Base-by-base conservation (phyloP, 2,888 invertebrate species). In the Balanococcus diminutus region DNA sequence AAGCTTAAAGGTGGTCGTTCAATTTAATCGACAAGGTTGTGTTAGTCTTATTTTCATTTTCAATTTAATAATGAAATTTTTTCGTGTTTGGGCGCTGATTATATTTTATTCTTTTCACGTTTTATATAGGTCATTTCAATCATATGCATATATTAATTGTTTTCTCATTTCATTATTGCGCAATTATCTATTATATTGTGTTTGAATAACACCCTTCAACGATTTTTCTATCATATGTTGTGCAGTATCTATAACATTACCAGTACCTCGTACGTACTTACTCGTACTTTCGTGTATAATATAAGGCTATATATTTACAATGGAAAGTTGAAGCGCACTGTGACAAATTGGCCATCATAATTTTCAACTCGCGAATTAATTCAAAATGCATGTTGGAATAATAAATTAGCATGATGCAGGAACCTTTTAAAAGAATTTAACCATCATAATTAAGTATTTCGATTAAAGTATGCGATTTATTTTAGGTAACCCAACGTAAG, bases 101-200 rank as follows among this genome's bases (percentile, higher is more conserved):
- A 19, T 75, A 75, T 75, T 75, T 67, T 75, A 36, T 75, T 75
- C 75, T 75, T 75, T 75, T 75, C 75, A 75, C 32, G 75, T 75
- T 75, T 75, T 75, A 75, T 75, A 75, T 75, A 75, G 75, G 75
- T 75, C 75, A 75, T 75, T 75, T 75, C 75, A 36, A 75, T 75
- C 32, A 19, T 75, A 75, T 75, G 32, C 28, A 36, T 14, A 75
- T 75, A 32, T 75, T 32, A 75, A 75, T 75, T 32, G 75, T 75
- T 75, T 32, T 75, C 36, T 75, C n/a, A 25, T 67, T 19, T 75
- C 32, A 32, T 75, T 75, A 75, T 75, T 75, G 16, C 75, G 75
- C n/a, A 75, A 75, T 75, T 32, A 75, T 75, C 32, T 32, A 36
- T 32, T 75, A 75, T 75, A 67, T 67, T 67, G 28, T 75, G 32